Conservation (phyloP, 2,888 invertebrate genomes). For the Caenorhabditis panamensis region DNA sequence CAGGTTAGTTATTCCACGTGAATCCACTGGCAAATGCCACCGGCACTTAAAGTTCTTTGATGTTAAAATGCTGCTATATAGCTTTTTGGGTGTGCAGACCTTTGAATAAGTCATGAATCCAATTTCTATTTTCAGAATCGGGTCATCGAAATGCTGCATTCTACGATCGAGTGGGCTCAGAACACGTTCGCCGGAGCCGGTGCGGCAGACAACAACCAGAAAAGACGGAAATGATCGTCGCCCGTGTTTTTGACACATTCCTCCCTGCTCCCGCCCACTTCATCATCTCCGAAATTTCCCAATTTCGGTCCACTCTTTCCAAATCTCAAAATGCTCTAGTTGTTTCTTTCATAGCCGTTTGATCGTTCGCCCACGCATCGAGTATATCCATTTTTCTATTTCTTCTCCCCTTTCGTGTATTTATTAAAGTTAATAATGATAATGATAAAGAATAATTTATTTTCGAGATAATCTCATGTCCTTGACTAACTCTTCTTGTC, state of each 20-base stretch:
- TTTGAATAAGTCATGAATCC: background rate
- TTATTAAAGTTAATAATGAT: background rate
- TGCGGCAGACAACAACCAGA: slow-evolving; percentile 25
- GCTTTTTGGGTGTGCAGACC: background rate
- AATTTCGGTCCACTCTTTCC: slow-evolving; percentile 5
- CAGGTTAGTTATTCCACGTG: slow-evolving; percentile 40
- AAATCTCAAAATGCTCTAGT: slow-evolving; percentile 9
- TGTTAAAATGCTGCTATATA: background rate
- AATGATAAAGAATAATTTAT: background rate
- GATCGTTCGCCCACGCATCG: background rate
- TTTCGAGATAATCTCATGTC: too few relatives aligned
- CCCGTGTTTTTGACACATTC: slow-evolving; percentile 25
- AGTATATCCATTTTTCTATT: background rate
- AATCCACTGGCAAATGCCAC: background rate
- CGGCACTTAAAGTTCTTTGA: slow-evolving; percentile 8
- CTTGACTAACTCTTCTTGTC: too few relatives aligned
- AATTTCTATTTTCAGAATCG: slow-evolving; percentile 42
- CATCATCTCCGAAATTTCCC: background rate
- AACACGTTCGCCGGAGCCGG: slow-evolving; percentile 5
- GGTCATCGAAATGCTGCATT: slow-evolving; percentile 39
- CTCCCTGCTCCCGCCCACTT: background rate
- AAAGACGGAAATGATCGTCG: slow-evolving; percentile 40
- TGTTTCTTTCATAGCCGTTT: background rate
- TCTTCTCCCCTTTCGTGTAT: slow-evolving; percentile 11
- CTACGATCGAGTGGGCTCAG: slow-evolving; percentile 28